These are phyloP conservation scores for Allygus modestus DNA, from an alignment of 2,888 invertebrate species.

Conservation along the genomic window DNA sequence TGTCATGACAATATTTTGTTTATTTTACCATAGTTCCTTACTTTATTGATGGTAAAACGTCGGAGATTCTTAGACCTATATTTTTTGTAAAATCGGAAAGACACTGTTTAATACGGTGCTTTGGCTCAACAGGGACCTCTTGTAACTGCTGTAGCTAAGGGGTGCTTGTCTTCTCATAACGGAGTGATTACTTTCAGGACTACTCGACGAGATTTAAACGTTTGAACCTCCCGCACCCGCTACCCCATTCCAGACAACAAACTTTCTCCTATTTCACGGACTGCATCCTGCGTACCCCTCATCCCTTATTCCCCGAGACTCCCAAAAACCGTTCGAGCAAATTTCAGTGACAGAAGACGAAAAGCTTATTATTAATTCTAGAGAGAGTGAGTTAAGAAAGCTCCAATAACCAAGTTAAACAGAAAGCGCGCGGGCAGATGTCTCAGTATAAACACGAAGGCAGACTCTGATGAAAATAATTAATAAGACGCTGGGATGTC, in stretches of 20 bases:
- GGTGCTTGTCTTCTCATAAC: too few relatives aligned
- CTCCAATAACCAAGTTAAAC: conserved; percentile 44
- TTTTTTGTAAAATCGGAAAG: too few relatives aligned
- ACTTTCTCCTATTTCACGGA: background rate
- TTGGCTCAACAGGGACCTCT: too few relatives aligned
- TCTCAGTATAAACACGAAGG: conserved; percentile 18
- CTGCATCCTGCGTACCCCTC: background rate
- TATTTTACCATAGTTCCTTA: too few relatives aligned
- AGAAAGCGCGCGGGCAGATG: conserved; percentile 16
- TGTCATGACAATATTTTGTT: too few relatives aligned
- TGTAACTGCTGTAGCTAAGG: too few relatives aligned
- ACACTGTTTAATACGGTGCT: too few relatives aligned
- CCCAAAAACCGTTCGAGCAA: background rate
- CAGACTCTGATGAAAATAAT: conserved; percentile 33
- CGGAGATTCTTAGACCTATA: too few relatives aligned
- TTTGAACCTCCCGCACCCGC: background rate
- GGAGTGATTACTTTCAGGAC: too few relatives aligned
- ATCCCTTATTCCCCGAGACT: background rate
- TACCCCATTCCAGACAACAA: background rate
- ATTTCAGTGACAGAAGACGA: conserved; percentile 10
- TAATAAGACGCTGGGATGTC: conserved; percentile 27
- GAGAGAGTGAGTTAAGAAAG: conserved; percentile 36
- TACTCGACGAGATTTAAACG: too few relatives aligned
- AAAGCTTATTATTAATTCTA: conserved; percentile 28
- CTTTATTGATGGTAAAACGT: too few relatives aligned